These are phyloP conservation scores for Tanypteryx hageni DNA, from an alignment of 2,888 invertebrate genomes.

Conservation along the genomic window DNA sequence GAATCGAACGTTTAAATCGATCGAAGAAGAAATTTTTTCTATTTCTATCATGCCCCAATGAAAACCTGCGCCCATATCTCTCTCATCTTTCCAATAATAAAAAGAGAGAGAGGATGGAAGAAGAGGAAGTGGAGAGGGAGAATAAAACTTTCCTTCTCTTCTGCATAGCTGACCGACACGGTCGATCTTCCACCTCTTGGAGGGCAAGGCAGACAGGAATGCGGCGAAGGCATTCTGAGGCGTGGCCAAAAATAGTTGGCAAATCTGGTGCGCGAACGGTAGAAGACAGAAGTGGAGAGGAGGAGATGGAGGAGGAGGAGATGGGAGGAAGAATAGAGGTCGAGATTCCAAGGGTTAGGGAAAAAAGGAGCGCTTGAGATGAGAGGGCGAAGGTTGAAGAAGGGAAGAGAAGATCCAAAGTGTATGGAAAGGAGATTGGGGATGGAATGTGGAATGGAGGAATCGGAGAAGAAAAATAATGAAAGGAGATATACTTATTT, in stretches of 20 bases:
- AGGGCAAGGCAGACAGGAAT: too few species aligned
- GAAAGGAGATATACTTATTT: too few species aligned
- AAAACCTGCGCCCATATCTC: too few species aligned
- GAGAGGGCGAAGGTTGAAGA: not conserved
- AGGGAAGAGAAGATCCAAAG: not conserved
- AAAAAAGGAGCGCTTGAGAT: not conserved
- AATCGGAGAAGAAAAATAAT: too few species aligned
- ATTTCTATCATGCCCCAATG: too few species aligned
- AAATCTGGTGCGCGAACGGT: slow-evolving; percentile 33
- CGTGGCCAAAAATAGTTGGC: slow-evolving; percentile 57
- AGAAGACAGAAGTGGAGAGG: not conserved
- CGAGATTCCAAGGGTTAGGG: not conserved
- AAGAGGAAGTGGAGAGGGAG: not conserved
- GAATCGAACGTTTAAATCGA: too few species aligned
- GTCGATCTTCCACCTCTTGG: too few species aligned
- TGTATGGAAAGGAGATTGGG: not conserved
- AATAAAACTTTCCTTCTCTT: not conserved
- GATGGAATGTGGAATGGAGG: too few species aligned
- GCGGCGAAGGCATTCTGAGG: not conserved
- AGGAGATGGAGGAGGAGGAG: not conserved
- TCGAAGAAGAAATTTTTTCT: too few species aligned
- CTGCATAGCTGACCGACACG: not conserved
- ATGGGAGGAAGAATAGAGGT: not conserved
- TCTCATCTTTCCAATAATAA: not conserved
- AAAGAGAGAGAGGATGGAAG: not conserved